phyloP scores from a whole-genome alignment of 2,888 invertebrate species.

The Oxycera nigricornis region DNA sequence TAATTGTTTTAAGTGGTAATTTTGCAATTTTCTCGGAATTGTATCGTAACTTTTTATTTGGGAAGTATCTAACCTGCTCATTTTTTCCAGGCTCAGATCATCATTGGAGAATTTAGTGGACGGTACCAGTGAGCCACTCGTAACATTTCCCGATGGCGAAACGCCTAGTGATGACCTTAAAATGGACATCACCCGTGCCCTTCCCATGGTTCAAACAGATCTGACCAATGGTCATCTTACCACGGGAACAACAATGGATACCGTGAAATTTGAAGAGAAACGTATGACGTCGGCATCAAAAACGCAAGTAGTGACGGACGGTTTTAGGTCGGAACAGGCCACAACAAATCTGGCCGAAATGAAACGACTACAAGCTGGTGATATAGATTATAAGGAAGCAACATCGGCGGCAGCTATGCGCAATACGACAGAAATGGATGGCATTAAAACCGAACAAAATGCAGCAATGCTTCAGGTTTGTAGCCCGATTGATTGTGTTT shows the following conservation, averaged over 20 bases:
- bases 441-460: slow-evolving; percentile 85
- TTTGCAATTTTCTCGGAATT: no score
- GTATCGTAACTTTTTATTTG: no score
- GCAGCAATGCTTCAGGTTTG: slow-evolving; percentile 81
- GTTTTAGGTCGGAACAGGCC: slow-evolving; percentile 78
- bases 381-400: slow-evolving; percentile 81
- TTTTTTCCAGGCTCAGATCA: slow-evolving; percentile 69
- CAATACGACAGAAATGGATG: slow-evolving; percentile 82
- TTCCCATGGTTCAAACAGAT: slow-evolving; percentile 57
- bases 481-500: no score
- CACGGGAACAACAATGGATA: slow-evolving; percentile 64
- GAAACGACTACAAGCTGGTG: slow-evolving; percentile 80
- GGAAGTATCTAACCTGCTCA: no score
- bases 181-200: slow-evolving; percentile 58
- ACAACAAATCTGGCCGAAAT: slow-evolving; percentile 75
- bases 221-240: slow-evolving; percentile 61
- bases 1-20: no score
- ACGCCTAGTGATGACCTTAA: slow-evolving; percentile 67
- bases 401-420: slow-evolving; percentile 79
- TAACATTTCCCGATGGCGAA: slow-evolving; percentile 83
- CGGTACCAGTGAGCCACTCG: slow-evolving; percentile 71
- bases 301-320: slow-evolving; percentile 82
- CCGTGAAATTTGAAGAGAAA: slow-evolving; percentile 84
- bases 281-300: slow-evolving; percentile 79
- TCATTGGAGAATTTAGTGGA: slow-evolving; percentile 83